Conservation (phyloP, 2,797 vertebrate species). For the Gymnothorax javanicus region DNA sequence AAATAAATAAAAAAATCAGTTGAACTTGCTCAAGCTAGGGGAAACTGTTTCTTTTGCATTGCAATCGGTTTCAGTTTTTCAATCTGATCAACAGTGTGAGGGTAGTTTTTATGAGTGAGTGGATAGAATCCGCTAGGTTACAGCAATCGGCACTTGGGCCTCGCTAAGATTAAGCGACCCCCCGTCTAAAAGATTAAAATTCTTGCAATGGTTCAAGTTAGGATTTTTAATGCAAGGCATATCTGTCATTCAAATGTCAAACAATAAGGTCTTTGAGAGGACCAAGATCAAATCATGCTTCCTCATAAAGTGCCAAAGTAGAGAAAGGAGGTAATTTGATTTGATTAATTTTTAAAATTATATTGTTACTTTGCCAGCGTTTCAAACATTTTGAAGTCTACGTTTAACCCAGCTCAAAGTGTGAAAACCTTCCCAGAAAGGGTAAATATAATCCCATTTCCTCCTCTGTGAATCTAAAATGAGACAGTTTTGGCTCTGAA, state of each 20-base stretch:
- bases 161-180: not conserved
- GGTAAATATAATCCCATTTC: not conserved
- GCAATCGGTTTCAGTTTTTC: not conserved
- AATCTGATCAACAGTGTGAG: not conserved
- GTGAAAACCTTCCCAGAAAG: not conserved
- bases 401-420: not conserved
- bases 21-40: not conserved
- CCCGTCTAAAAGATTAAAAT: slow-evolving; percentile 11
- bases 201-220: not conserved
- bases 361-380: too few relatives aligned
- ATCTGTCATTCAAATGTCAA: not conserved
- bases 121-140: slow-evolving; percentile 14
- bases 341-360: not conserved
- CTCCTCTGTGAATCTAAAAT: not conserved
- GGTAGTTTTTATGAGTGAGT: not conserved
- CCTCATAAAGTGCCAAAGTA: not conserved
- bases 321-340: not conserved
- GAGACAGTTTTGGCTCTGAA: not conserved
- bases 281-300: not conserved
- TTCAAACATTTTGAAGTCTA: not conserved
- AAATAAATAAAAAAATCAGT: too few relatives aligned
- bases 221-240: not conserved
- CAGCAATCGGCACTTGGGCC: slow-evolving; percentile 24
- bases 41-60: not conserved
- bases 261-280: not conserved